Evolutionary conservation across 2,797 vertebrate species (phyloP), one percentile per base, ranked within the genome.

Genomic region (Darevskia nairensis): DNA sequence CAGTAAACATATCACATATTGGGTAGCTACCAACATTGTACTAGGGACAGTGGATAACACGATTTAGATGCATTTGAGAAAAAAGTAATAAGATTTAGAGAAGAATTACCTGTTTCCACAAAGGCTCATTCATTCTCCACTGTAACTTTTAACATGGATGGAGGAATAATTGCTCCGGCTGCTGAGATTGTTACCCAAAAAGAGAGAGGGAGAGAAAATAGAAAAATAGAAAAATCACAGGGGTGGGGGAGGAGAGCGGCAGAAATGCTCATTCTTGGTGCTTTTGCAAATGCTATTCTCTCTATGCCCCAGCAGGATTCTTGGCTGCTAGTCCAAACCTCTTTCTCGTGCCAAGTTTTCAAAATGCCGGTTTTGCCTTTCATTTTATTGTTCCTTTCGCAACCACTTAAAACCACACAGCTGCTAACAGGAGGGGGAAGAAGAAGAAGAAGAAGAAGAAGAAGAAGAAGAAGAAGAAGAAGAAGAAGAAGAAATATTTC

Each of bases 231-330:
- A n/a, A n/a, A 8, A 66, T 15, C 32, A 74, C 15, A 8, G 35
- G 32, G 71, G 35, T 35, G 23, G 32, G 44, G 59, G 6, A 74
- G 9, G 87, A 66, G 77, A 92, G 95, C 89, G 90, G 88, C 68
- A 92, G 86, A 92, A 95, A 82, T 92, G 92, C 89, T 66, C 89
- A 89, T 78, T 82, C 85, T 92, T 89, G 93, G 92, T 94, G 91
- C 92, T 92, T 93, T 94, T 90, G 88, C 85, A 88, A 94, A 93
- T 91, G 89, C 97, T 96, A 97, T 97, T 97, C 97, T 97, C 92
- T 89, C 92, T 96, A 97, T 95, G 97, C 97, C 97, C 96, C 98
- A 98, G 97, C 98, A 97, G 97, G 97, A 97, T 97, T 97, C 97
- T 97, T 98, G 98, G 98, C 98, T 98, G 96, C 97, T 95, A 96